Conservation (phyloP, 2,888 invertebrate species). For the Subacronicta megacephala region DNA sequence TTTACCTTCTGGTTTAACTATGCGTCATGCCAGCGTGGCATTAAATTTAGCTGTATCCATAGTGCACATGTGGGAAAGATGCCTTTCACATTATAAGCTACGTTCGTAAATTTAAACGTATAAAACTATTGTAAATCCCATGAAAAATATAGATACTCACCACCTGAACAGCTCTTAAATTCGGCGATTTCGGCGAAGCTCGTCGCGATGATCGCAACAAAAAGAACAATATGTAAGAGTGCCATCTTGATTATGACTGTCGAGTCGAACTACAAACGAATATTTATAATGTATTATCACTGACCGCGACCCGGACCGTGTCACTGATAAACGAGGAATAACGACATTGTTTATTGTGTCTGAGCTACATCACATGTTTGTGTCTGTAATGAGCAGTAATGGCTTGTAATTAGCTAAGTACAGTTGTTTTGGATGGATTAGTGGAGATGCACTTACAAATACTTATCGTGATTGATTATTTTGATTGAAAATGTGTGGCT, state of each 20-base stretch:
- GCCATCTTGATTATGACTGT: conserved; percentile 23
- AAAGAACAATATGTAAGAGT: conserved; percentile 27
- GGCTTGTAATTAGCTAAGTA: conserved; percentile 19
- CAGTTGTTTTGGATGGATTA: conserved; percentile 6
- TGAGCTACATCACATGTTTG: conserved; percentile 10
- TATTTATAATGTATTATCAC: conserved; percentile 16
- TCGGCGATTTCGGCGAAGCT: conserved; percentile 17
- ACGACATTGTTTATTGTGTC: conserved; percentile 48
- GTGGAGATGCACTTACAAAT: neutral
- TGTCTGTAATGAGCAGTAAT: conserved; percentile 18
- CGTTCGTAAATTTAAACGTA: no score
- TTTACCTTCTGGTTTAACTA: no score
- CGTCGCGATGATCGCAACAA: conserved; percentile 28
- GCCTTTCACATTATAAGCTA: no score
- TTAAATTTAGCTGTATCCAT: no score
- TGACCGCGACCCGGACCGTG: conserved; percentile 33
- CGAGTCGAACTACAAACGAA: neutral
- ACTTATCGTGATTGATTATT: no score
- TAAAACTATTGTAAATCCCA: no score
- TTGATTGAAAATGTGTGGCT: no score
- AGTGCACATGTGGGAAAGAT: no score
- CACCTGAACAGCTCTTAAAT: conserved; percentile 6
- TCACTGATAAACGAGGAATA: conserved; percentile 39
- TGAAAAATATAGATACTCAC: no score
- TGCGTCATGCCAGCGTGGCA: no score